phyloP scores from a whole-genome alignment of 37 sponge, comb jelly and placozoan species.

The Chondrilla cf. caribensis region DNA sequence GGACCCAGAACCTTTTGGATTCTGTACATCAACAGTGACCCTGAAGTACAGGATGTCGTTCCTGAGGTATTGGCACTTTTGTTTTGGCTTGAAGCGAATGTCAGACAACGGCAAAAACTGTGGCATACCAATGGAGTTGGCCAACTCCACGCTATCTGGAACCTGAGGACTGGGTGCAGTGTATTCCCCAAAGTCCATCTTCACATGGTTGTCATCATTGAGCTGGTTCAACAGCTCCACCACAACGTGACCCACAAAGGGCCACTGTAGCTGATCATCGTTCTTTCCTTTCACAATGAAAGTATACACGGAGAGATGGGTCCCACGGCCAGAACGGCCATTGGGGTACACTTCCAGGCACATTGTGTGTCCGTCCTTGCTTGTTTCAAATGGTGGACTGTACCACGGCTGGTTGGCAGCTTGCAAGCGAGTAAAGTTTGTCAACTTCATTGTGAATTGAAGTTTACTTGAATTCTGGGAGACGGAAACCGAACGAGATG shows the following conservation, averaged over 20 bases:
- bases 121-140: constrained; percentile 17
- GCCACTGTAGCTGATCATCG: constrained; percentile 6
- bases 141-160: not conserved
- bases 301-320: constrained; percentile 12
- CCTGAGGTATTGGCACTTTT: constrained; percentile 17
- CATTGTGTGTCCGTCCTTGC: constrained; percentile 24
- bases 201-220: not conserved
- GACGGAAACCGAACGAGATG: not conserved
- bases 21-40: not conserved
- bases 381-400: constrained; percentile 15
- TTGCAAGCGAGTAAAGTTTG: constrained; percentile 16
- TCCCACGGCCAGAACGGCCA: constrained; percentile 4
- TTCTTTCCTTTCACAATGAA: constrained; percentile 27
- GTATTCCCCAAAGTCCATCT: constrained; percentile 23
- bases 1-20: too few relatives aligned
- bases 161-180: not conserved
- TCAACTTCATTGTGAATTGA: constrained; percentile 1
- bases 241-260: constrained; percentile 13
- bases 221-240: constrained; percentile 24
- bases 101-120: constrained; percentile 7
- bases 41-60: constrained; percentile 22
- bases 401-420: constrained; percentile 19
- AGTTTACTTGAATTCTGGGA: not conserved
- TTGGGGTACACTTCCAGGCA: constrained; percentile 24
- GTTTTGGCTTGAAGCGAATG: constrained; percentile 1